Conservation (phyloP, 2,113 vertebrate species). For the Aleadryas rufinucha region DNA sequence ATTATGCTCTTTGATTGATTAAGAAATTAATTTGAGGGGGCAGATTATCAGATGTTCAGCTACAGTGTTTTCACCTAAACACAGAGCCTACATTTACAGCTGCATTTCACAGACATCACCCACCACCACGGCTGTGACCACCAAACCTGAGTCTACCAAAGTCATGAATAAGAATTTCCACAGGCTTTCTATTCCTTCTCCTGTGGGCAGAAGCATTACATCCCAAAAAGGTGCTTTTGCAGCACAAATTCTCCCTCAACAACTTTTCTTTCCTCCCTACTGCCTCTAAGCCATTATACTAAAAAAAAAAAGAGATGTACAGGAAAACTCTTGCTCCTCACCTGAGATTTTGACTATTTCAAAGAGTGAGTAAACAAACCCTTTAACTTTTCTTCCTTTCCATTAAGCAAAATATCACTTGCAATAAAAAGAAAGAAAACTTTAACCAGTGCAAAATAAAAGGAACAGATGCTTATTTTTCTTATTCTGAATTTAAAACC, state of each 20-base stretch:
- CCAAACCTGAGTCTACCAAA: background rate
- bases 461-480: background rate
- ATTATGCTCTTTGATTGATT: background rate
- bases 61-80: background rate
- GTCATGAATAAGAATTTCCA: background rate
- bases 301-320: background rate
- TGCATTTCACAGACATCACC: background rate
- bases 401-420: background rate
- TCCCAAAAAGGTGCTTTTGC: background rate
- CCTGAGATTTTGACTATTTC: background rate
- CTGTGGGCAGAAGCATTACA: background rate
- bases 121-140: accelerated
- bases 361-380: background rate
- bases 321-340: background rate
- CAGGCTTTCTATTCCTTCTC: background rate
- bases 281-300: background rate
- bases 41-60: background rate
- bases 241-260: background rate
- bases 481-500: background rate
- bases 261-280: background rate
- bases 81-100: background rate
- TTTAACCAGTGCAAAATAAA: background rate
- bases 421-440: background rate
- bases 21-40: background rate
- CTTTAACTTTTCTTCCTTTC: background rate